Conservation (phyloP, 2,113 vertebrate species). For the Ammodytes dubius region DNA sequence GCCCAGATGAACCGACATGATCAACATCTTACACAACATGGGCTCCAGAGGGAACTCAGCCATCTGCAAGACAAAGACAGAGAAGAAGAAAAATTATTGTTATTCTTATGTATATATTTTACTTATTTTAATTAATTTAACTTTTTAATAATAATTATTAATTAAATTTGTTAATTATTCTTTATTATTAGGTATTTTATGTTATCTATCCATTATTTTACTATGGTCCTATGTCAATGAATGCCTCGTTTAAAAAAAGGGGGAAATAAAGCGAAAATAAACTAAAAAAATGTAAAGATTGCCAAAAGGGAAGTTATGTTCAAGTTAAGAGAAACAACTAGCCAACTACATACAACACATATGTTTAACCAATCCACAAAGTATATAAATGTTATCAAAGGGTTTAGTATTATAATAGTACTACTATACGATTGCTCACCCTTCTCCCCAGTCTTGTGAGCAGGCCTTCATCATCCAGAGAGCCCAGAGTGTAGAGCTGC, state of each 20-base stretch:
- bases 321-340: not conserved
- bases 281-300: too few species aligned
- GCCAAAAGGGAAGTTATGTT: not conserved
- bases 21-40: constrained; percentile 99
- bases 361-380: not conserved
- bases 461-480: constrained; percentile 96
- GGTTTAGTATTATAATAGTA: not conserved
- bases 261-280: not conserved
- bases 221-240: too few species aligned
- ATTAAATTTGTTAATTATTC: too few species aligned
- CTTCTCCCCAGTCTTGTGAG: constrained; percentile 95
- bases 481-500: constrained; percentile 96
- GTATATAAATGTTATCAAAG: not conserved
- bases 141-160: too few species aligned
- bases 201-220: too few species aligned
- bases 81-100: rapidly evolving
- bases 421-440: constrained; percentile 79
- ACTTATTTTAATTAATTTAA: too few species aligned
- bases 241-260: too few species aligned
- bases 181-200: too few species aligned
- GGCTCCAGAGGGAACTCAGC: constrained; percentile 98
- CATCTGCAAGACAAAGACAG: constrained; percentile 82
- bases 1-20: constrained; percentile 98
- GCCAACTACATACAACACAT: too few species aligned
- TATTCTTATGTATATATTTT: too few species aligned